Conservation (phyloP, 2,797 vertebrate species). For the Hyperoplus immaculatus region DNA sequence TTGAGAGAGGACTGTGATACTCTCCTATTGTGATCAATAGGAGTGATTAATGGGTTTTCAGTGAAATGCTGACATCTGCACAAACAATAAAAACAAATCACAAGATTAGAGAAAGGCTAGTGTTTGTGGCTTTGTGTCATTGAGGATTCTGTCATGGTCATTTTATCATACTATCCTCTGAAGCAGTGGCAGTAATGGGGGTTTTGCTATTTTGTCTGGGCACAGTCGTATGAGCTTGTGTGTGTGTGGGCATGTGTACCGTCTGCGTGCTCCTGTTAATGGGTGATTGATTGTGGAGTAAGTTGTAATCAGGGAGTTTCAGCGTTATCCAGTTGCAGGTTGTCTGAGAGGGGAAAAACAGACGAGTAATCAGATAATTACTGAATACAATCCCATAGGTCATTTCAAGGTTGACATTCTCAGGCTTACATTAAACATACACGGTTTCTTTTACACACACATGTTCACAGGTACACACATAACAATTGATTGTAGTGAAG, state of each 20-base stretch:
- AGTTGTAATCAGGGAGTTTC: slow-evolving; percentile 74
- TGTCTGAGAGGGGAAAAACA: slow-evolving; percentile 61
- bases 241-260: slow-evolving; percentile 11
- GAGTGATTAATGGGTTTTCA: slow-evolving; percentile 30
- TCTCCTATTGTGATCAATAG: slow-evolving; percentile 20
- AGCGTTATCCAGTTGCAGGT: slow-evolving; percentile 70
- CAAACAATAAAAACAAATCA: slow-evolving; percentile 30
- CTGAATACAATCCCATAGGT: slow-evolving; percentile 71
- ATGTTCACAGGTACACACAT: neutral
- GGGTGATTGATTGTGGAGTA: slow-evolving; percentile 71
- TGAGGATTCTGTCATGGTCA: slow-evolving; percentile 7
- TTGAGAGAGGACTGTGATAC: slow-evolving; percentile 27
- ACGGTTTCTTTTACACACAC: neutral
- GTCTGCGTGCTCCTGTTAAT: slow-evolving; percentile 53
- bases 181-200: slow-evolving; percentile 5
- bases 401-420: slow-evolving; percentile 62
- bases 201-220: slow-evolving; percentile 6
- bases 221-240: neutral
- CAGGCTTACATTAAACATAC: slow-evolving; percentile 30
- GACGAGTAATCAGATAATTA: slow-evolving; percentile 80
- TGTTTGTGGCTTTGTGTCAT: neutral
- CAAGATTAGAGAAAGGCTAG: slow-evolving; percentile 20
- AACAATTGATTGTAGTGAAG: neutral
- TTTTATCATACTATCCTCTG: neutral
- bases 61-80: slow-evolving; percentile 59